Evolutionary conservation across 2,797 vertebrate species (phyloP).

Genomic region (Lithobates sylvaticus): DNA sequence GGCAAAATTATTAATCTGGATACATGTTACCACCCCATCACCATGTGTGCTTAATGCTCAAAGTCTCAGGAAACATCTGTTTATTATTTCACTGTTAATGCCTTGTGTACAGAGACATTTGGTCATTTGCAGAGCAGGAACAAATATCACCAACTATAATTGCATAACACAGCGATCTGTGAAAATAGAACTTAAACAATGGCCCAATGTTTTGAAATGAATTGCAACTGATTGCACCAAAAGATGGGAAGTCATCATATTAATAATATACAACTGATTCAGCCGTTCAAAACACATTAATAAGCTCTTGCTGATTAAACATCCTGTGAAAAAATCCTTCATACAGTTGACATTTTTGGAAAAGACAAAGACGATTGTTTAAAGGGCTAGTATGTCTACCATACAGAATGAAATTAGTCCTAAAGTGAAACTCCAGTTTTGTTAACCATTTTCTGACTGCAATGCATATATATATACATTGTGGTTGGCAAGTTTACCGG

Average conservation of each 20-base stretch:
- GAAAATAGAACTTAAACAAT: neutral
- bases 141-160: constrained; percentile 1
- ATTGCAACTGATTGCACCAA: neutral
- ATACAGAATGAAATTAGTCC: neutral
- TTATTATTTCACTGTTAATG: constrained; percentile 22
- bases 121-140: constrained; percentile 23
- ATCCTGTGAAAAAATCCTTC: neutral
- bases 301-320: neutral
- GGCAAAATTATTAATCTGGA: constrained; percentile 23
- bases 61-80: constrained; percentile 13
- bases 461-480: too few species aligned
- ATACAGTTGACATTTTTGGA: neutral
- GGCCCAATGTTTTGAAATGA: neutral
- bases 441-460: too few species aligned
- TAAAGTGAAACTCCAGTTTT: too few species aligned
- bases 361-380: neutral
- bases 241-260: neutral
- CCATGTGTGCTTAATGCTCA: constrained; percentile 24
- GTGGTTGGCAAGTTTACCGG: too few species aligned
- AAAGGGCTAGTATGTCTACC: neutral
- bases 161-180: neutral
- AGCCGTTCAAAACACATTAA: constrained; percentile 2
- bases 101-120: constrained; percentile 12
- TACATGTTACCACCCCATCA: constrained; percentile 14
- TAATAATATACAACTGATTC: neutral